Evolutionary conservation across 1,140 invertebrate genomes (phyloP).

Genomic region (Bombus pyrosoma): DNA sequence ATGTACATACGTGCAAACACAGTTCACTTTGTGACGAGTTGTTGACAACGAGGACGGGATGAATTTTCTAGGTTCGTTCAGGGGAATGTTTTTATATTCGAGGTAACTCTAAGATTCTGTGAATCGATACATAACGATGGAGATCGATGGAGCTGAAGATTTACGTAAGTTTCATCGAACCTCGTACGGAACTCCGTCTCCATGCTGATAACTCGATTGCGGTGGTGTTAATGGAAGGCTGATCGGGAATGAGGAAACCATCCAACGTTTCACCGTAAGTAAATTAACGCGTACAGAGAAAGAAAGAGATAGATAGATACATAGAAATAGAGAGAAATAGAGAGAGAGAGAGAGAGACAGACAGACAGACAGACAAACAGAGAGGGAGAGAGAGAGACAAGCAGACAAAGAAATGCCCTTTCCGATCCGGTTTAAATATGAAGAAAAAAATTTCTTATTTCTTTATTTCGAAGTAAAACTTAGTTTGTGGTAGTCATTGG

Average conservation of each 20-base stretch:
- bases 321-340: background rate
- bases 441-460: no score
- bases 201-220: constrained; percentile 23
- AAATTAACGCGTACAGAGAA: background rate
- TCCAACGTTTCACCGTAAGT: background rate
- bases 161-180: background rate
- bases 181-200: background rate
- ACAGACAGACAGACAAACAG: background rate
- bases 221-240: constrained; percentile 25
- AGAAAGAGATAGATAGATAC: background rate
- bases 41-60: background rate
- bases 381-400: no score
- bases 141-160: background rate
- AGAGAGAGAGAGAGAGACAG: background rate
- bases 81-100: no score
- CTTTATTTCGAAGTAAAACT: background rate
- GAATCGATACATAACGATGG: background rate
- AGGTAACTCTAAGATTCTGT: background rate
- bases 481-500: background rate
- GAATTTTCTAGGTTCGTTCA: no score
- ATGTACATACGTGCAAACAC: background rate
- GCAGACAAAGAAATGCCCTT: no score
- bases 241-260: background rate
- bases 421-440: no score
- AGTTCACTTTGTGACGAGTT: background rate